Conservation (phyloP, 2,797 vertebrate genomes). For the Danio kyathit region DNA sequence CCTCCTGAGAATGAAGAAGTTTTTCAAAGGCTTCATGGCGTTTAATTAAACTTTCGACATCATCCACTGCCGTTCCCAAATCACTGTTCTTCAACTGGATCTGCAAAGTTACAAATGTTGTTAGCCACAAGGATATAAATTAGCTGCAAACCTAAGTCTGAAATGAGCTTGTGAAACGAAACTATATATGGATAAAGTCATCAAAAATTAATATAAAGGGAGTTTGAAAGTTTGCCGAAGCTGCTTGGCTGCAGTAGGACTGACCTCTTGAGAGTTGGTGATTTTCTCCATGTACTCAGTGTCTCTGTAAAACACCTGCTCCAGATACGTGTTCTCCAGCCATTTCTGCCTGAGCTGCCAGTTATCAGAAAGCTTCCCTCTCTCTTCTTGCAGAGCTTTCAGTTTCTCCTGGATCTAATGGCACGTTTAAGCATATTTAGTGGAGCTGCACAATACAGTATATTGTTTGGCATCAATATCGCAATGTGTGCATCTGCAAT, state of each 20-base stretch:
- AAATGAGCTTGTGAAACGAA: neutral
- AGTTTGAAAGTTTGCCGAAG: no score
- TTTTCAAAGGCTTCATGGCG: conserved; percentile 91
- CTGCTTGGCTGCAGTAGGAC: conserved; percentile 11
- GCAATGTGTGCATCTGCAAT: no score
- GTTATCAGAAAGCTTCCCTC: conserved; percentile 75
- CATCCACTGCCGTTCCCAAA: conserved; percentile 82
- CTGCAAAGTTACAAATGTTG: conserved; percentile 68
- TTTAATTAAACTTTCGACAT: conserved; percentile 84
- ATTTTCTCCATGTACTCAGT: conserved; percentile 79
- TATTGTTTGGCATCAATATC: no score
- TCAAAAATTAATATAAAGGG: no score
- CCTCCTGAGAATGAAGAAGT: conserved; percentile 86
- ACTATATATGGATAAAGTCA: neutral
- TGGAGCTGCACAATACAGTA: no score
- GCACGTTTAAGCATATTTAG: conserved; percentile 29
- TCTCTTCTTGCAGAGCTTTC: conserved; percentile 71
- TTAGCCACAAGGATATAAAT: neutral
- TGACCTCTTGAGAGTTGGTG: conserved; percentile 85
- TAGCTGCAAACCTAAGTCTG: neutral
- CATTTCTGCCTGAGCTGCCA: conserved; percentile 83
- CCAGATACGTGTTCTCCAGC: conserved; percentile 78
- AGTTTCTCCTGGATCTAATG: conserved; percentile 83
- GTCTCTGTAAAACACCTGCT: conserved; percentile 88
- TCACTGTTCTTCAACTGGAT: conserved; percentile 83